Evolutionary conservation across 2,888 invertebrate species (phyloP).

Genomic region (Polymixis lichenea): DNA sequence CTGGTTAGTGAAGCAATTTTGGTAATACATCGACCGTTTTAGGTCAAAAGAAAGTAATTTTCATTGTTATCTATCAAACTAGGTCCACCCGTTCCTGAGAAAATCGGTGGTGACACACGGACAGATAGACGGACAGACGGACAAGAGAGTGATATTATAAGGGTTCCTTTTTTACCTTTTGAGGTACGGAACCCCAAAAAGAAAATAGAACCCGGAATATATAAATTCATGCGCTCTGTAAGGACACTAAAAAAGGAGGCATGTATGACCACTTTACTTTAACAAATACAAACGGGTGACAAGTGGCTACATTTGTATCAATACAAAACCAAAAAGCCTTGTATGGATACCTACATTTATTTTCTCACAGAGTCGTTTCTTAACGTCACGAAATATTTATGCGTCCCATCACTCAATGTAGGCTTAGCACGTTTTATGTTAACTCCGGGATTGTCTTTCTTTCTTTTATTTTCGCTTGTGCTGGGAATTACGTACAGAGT

Average conservation of each 20-base stretch:
- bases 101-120: too few relatives aligned
- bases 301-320: slow-evolving; percentile 55
- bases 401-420: slow-evolving; percentile 62
- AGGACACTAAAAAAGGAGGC: not conserved
- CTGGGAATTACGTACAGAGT: slow-evolving; percentile 45
- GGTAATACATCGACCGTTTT: not conserved
- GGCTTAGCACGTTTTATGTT: slow-evolving; percentile 42
- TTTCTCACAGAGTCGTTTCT: slow-evolving; percentile 29
- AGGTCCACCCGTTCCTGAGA: too few relatives aligned
- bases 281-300: slow-evolving; percentile 31
- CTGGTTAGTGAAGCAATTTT: not conserved
- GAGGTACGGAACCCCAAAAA: too few relatives aligned
- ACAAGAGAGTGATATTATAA: too few relatives aligned
- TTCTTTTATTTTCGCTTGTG: slow-evolving; percentile 38
- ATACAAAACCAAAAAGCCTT: slow-evolving; percentile 44
- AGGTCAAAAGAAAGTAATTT: not conserved
- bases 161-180: too few relatives aligned
- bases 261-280: slow-evolving; percentile 1
- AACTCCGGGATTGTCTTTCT: slow-evolving; percentile 39
- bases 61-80: not conserved
- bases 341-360: slow-evolving; percentile 37
- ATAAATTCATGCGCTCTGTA: slow-evolving; percentile 7
- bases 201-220: not conserved
- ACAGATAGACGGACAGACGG: too few relatives aligned
- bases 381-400: slow-evolving; percentile 61